Evolutionary conservation across 2,797 vertebrate genomes (phyloP), one percentile per base, ranked within the genome.

Genomic region (Sarcoramphus papa): DNA sequence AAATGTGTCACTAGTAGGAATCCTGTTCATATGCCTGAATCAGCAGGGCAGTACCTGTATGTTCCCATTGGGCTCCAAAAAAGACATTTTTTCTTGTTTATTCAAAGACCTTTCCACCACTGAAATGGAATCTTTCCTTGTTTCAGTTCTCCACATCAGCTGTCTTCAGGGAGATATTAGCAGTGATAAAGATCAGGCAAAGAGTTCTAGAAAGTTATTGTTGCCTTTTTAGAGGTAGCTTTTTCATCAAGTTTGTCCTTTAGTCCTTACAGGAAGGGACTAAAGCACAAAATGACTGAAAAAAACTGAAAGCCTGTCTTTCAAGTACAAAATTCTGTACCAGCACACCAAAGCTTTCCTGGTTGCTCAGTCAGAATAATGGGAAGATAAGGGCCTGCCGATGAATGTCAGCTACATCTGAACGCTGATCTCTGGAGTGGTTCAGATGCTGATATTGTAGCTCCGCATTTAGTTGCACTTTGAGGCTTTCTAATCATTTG

Each of bases 341-440:
- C 18, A 74, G 19, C 8, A 27, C 18, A 15, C 35, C 24, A 70
- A 57, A 88, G 6, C 27, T 76, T 50, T 73, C 64, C 25, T 69
- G 28, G 25, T 53, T 65, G 33, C 33, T 90, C 23, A 27, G 10
- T 64, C 47, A 54, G 54, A 75, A 30, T 43, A 57, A 33, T 5
- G 14, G 64, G 23, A 77, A 4, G 16, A n/a, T 17, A 57, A 73
- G 14, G 18, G 31, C 22, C 54, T 76, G 8, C 2, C 7, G 35
- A 3, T 18, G 8, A 24, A 6, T 5, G 8, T 62, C 47, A 43
- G 19, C 47, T 65, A 35, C 11, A 4, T 43, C 33, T 60, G 59
- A 40, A 51, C 0, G 0, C 25, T 69, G 21, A 25, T 56, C 54
- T 64, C 45, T 45, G 13, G 17, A 40, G 19, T 3, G 7, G 5